Evolutionary conservation across 2,113 vertebrate genomes (phyloP).

Genomic region (Dipodomys ordii): DNA sequence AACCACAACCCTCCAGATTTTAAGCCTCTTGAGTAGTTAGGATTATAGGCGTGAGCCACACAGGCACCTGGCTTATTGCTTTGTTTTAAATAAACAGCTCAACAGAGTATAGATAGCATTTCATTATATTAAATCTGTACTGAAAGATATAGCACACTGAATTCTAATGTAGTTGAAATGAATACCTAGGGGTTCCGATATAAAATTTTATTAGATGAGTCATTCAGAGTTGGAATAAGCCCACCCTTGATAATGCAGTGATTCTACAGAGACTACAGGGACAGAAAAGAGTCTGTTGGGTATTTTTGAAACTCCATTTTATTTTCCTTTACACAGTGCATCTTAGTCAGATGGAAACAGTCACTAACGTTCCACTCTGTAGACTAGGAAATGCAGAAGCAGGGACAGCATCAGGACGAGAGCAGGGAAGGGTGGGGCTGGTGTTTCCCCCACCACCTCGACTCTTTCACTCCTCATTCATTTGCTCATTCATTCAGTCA

Average conservation of each 20-base stretch:
- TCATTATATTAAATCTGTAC: not conserved
- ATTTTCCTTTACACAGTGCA: not conserved
- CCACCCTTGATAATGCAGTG: not conserved
- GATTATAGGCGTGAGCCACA: too few species aligned
- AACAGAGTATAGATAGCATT: not conserved
- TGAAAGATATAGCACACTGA: not conserved
- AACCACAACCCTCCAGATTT: too few species aligned
- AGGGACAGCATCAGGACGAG: not conserved
- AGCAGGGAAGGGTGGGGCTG: not conserved
- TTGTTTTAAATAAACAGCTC: not conserved
- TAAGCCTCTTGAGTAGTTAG: too few species aligned
- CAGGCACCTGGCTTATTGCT: not conserved
- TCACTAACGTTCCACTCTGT: not conserved
- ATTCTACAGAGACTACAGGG: not conserved
- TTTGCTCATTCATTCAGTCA: not conserved
- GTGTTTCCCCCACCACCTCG: not conserved
- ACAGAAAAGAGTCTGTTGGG: not conserved
- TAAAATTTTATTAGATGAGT: not conserved
- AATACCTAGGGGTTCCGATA: not conserved
- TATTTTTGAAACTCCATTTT: conserved; percentile 13
- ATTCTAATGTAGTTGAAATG: not conserved
- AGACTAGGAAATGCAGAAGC: not conserved
- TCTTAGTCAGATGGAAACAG: not conserved
- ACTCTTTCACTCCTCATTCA: not conserved
- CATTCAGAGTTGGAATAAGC: not conserved